These are phyloP conservation scores for Malachius bipustulatus DNA, from an alignment of 2,888 invertebrate genomes.

Conservation along the genomic window DNA sequence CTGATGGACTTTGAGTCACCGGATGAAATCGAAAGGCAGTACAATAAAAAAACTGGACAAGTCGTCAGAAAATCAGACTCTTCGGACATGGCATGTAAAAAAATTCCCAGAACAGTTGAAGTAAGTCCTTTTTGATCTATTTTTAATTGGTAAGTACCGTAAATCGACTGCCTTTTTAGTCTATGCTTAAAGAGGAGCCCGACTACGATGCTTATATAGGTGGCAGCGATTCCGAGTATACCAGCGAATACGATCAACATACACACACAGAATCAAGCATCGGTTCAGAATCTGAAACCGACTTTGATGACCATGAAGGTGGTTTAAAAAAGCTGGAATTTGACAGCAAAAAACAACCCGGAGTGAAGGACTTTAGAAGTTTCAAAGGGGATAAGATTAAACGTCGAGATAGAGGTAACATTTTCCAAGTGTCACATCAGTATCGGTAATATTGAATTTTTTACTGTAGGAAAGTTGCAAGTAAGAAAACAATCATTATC, in stretches of 20 bases:
- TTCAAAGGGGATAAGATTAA: slow-evolving; percentile 63
- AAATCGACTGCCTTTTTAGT: slow-evolving; percentile 11
- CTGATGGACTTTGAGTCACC: slow-evolving; percentile 86
- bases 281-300: slow-evolving; percentile 30
- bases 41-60: slow-evolving; percentile 35
- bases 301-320: slow-evolving; percentile 35
- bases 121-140: slow-evolving; percentile 9
- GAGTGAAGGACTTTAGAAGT: slow-evolving; percentile 54
- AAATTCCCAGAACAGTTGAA: slow-evolving; percentile 12
- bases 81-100: slow-evolving; percentile 18
- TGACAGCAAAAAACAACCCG: slow-evolving; percentile 56
- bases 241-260: slow-evolving; percentile 32
- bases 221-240: slow-evolving; percentile 34
- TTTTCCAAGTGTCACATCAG: no score
- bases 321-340: slow-evolving; percentile 42
- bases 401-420: slow-evolving; percentile 69
- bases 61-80: slow-evolving; percentile 22
- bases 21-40: slow-evolving; percentile 66
- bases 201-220: slow-evolving; percentile 29
- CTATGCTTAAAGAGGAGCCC: slow-evolving; percentile 17
- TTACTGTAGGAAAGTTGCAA: slow-evolving; percentile 29
- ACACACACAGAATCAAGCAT: slow-evolving; percentile 29
- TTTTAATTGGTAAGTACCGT: slow-evolving; percentile 3
- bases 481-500: slow-evolving; percentile 17
- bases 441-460: no score